Evolutionary conservation across 2,797 vertebrate species (phyloP).

Genomic region (Trematomus bernacchii): DNA sequence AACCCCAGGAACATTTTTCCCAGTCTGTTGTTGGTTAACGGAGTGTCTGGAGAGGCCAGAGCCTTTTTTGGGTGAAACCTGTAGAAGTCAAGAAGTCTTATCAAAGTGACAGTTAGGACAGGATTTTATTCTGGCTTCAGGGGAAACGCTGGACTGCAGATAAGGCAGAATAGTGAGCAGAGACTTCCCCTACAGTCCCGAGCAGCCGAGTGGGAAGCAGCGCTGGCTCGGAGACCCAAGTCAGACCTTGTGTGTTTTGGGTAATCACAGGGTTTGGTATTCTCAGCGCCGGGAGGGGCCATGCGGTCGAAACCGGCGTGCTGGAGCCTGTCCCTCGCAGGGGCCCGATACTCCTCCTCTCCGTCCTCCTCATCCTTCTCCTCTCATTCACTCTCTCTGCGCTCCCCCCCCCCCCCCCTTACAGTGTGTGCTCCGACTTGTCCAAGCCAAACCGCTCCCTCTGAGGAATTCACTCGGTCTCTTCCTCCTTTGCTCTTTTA

Average conservation of each 20-base stretch:
- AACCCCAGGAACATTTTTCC: conserved; percentile 70
- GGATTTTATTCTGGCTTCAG: conserved; percentile 19
- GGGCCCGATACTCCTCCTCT: conserved; percentile 69
- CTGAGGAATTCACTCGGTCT: conserved; percentile 77
- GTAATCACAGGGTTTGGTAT: conserved; percentile 88
- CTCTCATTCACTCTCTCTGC: conserved; percentile 60
- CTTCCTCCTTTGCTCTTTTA: conserved; percentile 67
- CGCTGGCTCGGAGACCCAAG: conserved; percentile 66
- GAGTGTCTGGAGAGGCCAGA: conserved; percentile 27
- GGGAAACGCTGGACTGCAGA: conserved; percentile 10
- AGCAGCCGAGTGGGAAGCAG: conserved; percentile 61
- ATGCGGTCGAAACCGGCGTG: conserved; percentile 86
- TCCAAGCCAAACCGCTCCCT: conserved; percentile 73
- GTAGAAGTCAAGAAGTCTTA: background rate
- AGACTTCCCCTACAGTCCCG: conserved; percentile 42
- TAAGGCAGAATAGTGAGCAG: conserved; percentile 27
- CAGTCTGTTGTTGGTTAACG: conserved; percentile 48
- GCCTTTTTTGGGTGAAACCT: background rate
- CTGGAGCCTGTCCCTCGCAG: conserved; percentile 78
- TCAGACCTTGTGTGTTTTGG: conserved; percentile 79
- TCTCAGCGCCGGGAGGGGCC: conserved; percentile 82
- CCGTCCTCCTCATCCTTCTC: conserved; percentile 56
- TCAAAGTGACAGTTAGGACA: conserved; percentile 9
- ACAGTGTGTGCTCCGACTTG: conserved; percentile 79
- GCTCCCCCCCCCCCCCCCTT: conserved; percentile 30